These are phyloP conservation scores for Arremon aurantiirostris DNA, from an alignment of 2,797 vertebrate genomes.

Conservation along the genomic window DNA sequence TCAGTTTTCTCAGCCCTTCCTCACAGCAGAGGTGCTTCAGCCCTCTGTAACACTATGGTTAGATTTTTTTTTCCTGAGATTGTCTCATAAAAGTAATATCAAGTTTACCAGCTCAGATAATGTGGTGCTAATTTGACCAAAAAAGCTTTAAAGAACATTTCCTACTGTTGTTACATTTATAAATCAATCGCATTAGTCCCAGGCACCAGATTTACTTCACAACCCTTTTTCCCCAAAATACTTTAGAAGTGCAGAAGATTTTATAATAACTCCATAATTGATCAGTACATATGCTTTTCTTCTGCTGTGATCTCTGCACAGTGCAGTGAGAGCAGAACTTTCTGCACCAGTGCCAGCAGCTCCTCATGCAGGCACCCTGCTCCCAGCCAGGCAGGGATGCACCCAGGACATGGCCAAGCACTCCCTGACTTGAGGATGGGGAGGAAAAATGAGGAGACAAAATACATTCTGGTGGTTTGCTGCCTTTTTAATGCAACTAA, in stretches of 20 bases:
- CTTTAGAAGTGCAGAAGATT: not conserved
- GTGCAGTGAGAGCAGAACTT: not conserved
- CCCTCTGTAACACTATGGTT: rapidly evolving
- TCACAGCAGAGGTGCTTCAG: not conserved
- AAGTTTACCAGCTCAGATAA: not conserved
- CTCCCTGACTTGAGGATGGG: not conserved
- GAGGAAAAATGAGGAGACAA: not conserved
- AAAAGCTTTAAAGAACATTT: conserved; percentile 10
- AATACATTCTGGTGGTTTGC: not conserved
- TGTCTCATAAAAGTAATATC: not conserved
- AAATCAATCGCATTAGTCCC: not conserved
- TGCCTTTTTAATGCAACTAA: not conserved
- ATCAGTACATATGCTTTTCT: not conserved
- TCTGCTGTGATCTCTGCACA: not conserved
- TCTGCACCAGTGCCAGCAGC: not conserved
- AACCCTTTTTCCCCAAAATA: not conserved
- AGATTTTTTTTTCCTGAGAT: not conserved
- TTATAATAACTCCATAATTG: not conserved
- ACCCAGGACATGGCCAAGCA: not conserved
- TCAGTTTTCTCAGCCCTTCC: not conserved
- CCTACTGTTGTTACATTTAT: not conserved
- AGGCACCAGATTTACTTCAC: not conserved
- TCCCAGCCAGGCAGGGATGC: not conserved
- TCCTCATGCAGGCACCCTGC: not conserved
- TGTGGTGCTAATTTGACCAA: not conserved